Percentiles rank a stretch among this genome's conserved stretches.
phyloP scores from a whole-genome alignment of 2,888 invertebrate genomes.

The Sarcophaga rosellei region DNA sequence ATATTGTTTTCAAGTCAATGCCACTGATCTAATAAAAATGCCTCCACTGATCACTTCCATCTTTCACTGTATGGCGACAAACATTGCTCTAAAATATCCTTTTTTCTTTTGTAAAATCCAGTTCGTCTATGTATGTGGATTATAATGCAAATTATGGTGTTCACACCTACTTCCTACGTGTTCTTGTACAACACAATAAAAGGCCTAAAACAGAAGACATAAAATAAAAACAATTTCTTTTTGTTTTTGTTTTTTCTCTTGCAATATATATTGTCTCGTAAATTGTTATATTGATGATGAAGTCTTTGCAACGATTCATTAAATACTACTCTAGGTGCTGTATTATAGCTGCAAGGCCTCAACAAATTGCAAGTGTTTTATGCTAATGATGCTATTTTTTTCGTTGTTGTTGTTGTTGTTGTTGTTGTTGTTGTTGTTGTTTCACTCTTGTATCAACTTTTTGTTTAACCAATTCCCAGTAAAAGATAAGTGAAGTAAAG shows the following conservation, averaged over 20 bases:
- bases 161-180: slow-evolving; percentile 63
- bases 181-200: slow-evolving; percentile 21
- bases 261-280: slow-evolving; percentile 8
- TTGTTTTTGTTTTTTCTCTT: not conserved
- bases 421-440: not conserved
- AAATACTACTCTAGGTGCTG: slow-evolving; percentile 52
- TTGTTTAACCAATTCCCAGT: slow-evolving; percentile 18
- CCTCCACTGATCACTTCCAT: slow-evolving; percentile 31
- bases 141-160: slow-evolving; percentile 62
- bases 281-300: slow-evolving; percentile 64
- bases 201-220: slow-evolving; percentile 12
- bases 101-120: not conserved
- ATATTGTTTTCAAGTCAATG: not conserved
- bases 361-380: slow-evolving; percentile 67
- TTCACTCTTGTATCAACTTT: slow-evolving; percentile 5
- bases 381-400: slow-evolving; percentile 62
- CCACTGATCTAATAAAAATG: slow-evolving; percentile 10
- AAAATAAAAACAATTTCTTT: slow-evolving; percentile 34
- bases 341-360: slow-evolving; percentile 59
- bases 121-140: not conserved
- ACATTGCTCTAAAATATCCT: too few relatives aligned
- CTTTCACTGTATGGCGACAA: not conserved
- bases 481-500: not conserved
- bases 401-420: not conserved
- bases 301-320: slow-evolving; percentile 61